Conservation (phyloP, 2,888 invertebrate genomes). For the Alviniconcha strummeri region DNA sequence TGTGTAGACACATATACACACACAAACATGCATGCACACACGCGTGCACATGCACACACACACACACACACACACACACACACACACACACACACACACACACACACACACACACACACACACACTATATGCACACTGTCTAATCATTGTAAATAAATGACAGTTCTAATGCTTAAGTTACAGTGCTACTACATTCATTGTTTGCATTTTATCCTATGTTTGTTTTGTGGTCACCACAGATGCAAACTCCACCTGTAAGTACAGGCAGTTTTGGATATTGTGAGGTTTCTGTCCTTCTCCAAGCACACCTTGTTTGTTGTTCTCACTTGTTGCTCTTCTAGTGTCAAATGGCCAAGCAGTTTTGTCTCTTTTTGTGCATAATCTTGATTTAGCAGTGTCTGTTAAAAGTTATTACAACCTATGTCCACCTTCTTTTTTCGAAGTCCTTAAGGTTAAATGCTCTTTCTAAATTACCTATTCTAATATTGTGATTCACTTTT, state of each 20-base stretch:
- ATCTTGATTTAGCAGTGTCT: background rate
- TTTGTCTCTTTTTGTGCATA: background rate
- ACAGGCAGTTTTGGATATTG: constrained; percentile 20
- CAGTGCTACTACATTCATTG: too few species aligned
- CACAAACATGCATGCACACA: background rate
- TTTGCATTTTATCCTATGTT: background rate
- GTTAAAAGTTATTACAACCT: background rate
- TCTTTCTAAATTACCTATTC: background rate
- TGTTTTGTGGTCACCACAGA: constrained; percentile 26
- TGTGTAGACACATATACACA: background rate
- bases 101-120: background rate
- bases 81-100: background rate
- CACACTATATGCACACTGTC: background rate
- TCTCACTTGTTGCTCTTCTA: constrained; percentile 14
- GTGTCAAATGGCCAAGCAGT: background rate
- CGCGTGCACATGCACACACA: background rate
- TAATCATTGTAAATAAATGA: too few species aligned
- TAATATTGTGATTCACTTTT: background rate
- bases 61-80: background rate
- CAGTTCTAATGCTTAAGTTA: too few species aligned
- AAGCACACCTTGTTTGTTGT: constrained; percentile 7
- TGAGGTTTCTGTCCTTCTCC: constrained; percentile 1
- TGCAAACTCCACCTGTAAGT: constrained; percentile 43
- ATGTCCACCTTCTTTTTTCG: background rate
- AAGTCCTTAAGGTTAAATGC: background rate